A percentile compares a stretch with the other conserved stretches of the same genome.
These are phyloP conservation scores for Odiellus spinosus DNA, from an alignment of 2,888 invertebrate genomes.

Conservation along the genomic window DNA sequence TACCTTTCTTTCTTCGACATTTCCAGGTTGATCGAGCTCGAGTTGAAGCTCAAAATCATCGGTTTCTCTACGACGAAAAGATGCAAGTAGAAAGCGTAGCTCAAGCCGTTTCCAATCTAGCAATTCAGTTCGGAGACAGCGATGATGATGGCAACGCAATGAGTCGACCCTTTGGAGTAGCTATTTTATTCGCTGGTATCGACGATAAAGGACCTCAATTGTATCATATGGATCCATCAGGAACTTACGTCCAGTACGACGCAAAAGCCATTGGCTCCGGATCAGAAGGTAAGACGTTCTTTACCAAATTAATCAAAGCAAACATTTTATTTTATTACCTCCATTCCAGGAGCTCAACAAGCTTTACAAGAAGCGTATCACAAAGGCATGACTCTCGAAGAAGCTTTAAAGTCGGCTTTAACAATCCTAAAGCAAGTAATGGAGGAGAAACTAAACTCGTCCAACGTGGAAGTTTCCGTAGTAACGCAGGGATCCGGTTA, in stretches of 20 bases:
- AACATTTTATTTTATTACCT: too few species aligned
- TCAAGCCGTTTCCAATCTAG: constrained; percentile 93
- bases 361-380: constrained; percentile 56
- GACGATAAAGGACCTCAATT: constrained; percentile 87
- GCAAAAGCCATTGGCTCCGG: constrained; percentile 99
- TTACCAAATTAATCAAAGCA: too few species aligned
- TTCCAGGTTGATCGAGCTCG: constrained; percentile 62
- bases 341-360: constrained; percentile 69
- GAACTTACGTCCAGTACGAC: constrained; percentile 93
- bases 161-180: constrained; percentile 98
- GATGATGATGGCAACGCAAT: constrained; percentile 59
- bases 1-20: too few species aligned
- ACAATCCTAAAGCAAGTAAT: constrained; percentile 97
- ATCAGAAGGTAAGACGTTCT: constrained; percentile 46
- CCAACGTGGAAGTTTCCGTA: constrained; percentile 88
- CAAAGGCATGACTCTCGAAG: constrained; percentile 70
- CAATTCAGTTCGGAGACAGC: constrained; percentile 98
- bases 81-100: constrained; percentile 97
- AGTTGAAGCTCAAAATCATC: constrained; percentile 88
- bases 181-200: constrained; percentile 82
- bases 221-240: constrained; percentile 98
- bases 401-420: constrained; percentile 77
- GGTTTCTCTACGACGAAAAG: constrained; percentile 91
- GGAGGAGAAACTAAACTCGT: constrained; percentile 95
- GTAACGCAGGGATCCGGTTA: constrained; percentile 70